phyloP scores from a whole-genome alignment of 2,797 vertebrate genomes.

The Podarcis lilfordi region DNA sequence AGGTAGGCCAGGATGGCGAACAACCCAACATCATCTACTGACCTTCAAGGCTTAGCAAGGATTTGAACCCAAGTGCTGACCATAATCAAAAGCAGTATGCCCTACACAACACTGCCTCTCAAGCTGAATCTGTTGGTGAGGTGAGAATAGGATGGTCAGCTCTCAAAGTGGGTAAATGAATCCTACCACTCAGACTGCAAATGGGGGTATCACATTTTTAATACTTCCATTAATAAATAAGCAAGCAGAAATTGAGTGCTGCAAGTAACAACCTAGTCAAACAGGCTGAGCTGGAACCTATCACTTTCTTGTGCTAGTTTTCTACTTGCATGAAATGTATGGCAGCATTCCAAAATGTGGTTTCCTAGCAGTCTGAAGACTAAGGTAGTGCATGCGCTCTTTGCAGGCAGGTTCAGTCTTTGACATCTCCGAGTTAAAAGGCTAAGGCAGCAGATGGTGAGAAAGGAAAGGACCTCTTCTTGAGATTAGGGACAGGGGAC shows the following conservation, averaged over 20 bases:
- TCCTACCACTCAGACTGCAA: not conserved
- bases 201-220: not conserved
- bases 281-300: not conserved
- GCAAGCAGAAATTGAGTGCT: too few relatives aligned
- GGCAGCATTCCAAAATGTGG: not conserved
- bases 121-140: not conserved
- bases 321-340: not conserved
- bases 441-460: too few relatives aligned
- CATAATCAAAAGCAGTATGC: not conserved
- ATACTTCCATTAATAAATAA: not conserved
- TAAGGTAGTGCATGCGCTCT: not conserved
- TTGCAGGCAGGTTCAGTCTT: not conserved
- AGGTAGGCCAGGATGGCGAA: not conserved
- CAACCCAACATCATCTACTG: not conserved
- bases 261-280: not conserved
- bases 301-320: not conserved
- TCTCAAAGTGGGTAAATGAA: not conserved
- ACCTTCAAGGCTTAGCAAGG: not conserved
- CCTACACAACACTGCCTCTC: not conserved
- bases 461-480: too few relatives aligned
- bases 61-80: not conserved
- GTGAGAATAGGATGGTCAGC: not conserved
- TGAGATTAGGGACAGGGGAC: too few relatives aligned
- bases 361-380: not conserved
- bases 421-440: too few relatives aligned